phyloP scores from a whole-genome alignment of 2,888 invertebrate species.

The Platycheirus albimanus region DNA sequence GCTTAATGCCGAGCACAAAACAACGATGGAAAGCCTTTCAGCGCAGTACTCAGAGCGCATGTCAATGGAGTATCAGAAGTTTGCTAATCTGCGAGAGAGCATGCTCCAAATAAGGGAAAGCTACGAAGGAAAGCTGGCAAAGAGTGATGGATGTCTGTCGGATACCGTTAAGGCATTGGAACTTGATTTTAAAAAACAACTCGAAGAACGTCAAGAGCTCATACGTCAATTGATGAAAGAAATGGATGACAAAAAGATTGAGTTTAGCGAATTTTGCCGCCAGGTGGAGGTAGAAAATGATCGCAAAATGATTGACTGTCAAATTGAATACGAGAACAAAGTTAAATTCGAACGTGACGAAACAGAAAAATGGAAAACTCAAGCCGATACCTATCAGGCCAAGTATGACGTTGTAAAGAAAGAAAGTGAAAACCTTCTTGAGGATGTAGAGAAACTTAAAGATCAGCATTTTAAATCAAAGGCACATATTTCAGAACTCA shows the following conservation, averaged over 20 bases:
- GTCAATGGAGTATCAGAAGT: constrained; percentile 95
- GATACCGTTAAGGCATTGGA: constrained; percentile 83
- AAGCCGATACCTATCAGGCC: constrained; percentile 92
- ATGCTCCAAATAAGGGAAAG: constrained; percentile 86
- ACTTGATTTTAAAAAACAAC: constrained; percentile 84
- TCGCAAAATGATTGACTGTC: constrained; percentile 80
- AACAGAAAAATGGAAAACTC: constrained; percentile 90
- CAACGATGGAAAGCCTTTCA: constrained; percentile 87
- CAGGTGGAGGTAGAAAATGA: constrained; percentile 82
- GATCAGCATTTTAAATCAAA: constrained; percentile 86
- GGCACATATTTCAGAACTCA: constrained; percentile 87
- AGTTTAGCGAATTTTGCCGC: constrained; percentile 81
- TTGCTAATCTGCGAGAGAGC: constrained; percentile 86
- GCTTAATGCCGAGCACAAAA: constrained; percentile 87
- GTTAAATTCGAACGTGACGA: constrained; percentile 88
- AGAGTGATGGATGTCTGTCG: constrained; percentile 83
- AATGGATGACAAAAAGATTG: constrained; percentile 82
- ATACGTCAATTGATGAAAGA: constrained; percentile 85
- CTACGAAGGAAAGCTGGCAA: constrained; percentile 87
- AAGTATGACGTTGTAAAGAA: constrained; percentile 83
- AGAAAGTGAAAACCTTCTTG: constrained; percentile 85
- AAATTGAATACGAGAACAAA: constrained; percentile 81
- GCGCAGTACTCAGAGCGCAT: constrained; percentile 92
- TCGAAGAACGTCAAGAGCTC: constrained; percentile 85
- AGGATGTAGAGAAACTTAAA: constrained; percentile 89